These are phyloP conservation scores for Callocephalon fimbriatum DNA, from an alignment of 2,113 vertebrate species.

Conservation along the genomic window DNA sequence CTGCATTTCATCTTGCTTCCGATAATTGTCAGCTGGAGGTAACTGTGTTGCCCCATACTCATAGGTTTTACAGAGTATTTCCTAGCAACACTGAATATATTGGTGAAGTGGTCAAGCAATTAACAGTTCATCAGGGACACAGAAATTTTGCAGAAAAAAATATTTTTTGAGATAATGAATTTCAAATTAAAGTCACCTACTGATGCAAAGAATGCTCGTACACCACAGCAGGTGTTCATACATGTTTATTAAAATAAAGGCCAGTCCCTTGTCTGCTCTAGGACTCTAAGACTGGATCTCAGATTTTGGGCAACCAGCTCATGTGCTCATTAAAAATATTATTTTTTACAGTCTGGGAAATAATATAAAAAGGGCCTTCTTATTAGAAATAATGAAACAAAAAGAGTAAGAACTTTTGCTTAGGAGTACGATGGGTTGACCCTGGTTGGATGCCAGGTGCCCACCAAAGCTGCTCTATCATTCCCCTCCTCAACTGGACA, in stretches of 20 bases:
- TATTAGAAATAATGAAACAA: neutral
- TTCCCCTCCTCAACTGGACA: neutral
- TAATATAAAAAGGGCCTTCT: neutral
- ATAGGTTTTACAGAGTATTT: neutral
- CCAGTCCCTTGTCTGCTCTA: rapidly evolving
- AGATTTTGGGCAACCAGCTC: neutral
- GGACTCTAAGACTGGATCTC: neutral
- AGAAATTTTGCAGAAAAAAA: neutral
- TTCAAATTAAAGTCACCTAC: neutral
- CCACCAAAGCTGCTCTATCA: neutral
- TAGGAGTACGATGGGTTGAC: neutral
- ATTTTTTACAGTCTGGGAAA: neutral
- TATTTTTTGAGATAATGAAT: neutral
- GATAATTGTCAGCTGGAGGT: neutral
- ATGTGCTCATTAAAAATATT: neutral
- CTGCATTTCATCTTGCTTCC: neutral
- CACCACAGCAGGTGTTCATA: neutral
- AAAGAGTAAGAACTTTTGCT: neutral
- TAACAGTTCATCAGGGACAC: neutral
- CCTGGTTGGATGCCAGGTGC: neutral
- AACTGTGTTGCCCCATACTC: neutral
- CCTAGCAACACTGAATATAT: neutral
- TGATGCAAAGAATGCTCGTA: neutral
- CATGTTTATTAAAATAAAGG: neutral
- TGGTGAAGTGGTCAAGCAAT: neutral